Percentiles rank a stretch among this genome's conserved stretches.
These are phyloP conservation scores for Pristionchus mayeri DNA, from an alignment of 2,888 invertebrate species.

Conservation along the genomic window DNA sequence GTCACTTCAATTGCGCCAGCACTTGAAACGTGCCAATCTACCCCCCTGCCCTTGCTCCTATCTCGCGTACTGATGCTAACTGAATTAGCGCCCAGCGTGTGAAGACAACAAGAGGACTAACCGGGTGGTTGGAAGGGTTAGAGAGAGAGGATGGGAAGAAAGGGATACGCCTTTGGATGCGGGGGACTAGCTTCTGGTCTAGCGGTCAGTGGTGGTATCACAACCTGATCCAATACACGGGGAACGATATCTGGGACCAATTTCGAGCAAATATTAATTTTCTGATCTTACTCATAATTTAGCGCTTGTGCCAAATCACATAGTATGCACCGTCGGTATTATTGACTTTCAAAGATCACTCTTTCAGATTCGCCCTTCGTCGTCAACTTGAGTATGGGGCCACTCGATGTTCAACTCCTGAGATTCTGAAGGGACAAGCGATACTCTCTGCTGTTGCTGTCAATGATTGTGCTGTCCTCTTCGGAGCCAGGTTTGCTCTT, in stretches of 20 bases:
- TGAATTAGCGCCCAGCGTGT: conserved; percentile 29
- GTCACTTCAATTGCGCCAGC: too few relatives aligned
- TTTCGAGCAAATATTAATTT: too few relatives aligned
- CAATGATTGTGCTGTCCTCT: conserved; percentile 75
- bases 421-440: conserved; percentile 57
- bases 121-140: not conserved
- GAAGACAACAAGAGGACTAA: conserved; percentile 3
- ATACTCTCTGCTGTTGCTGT: conserved; percentile 52
- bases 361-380: conserved; percentile 62
- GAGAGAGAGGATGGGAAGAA: not conserved
- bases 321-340: too few relatives aligned
- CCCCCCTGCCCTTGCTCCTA: not conserved
- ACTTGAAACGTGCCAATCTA: too few relatives aligned
- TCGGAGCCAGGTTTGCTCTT: conserved; percentile 63
- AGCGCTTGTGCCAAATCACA: too few relatives aligned
- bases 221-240: too few relatives aligned
- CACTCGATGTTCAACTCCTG: conserved; percentile 69
- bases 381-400: conserved; percentile 67
- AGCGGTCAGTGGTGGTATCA: too few relatives aligned
- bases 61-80: conserved; percentile 1
- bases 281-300: too few relatives aligned
- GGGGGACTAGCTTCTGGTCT: too few relatives aligned
- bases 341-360: too few relatives aligned
- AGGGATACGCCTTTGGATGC: not conserved
- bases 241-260: too few relatives aligned